Percentiles rank a stretch among this genome's conserved stretches.
Conservation (phyloP, 2,888 invertebrate genomes). For the Marronus borbonicus region DNA sequence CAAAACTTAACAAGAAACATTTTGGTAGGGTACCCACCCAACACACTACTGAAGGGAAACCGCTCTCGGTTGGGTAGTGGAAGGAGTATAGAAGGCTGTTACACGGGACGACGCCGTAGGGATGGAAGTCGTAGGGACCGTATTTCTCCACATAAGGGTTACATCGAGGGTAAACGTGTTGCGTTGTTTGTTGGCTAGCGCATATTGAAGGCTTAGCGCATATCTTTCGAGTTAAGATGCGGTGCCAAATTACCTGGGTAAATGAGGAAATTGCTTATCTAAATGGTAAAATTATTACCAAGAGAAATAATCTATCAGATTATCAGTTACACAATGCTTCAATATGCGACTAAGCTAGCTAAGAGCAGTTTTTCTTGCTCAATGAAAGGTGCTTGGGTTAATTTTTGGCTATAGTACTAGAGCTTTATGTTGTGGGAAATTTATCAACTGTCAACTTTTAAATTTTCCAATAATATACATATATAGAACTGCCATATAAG, state of each 20-base stretch:
- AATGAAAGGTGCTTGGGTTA: no score
- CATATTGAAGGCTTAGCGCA: conserved; percentile 55
- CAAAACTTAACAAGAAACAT: conserved; percentile 47
- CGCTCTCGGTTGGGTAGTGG: not conserved
- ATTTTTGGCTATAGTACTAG: no score
- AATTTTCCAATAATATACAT: no score
- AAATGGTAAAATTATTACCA: no score
- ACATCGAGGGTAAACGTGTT: conserved; percentile 1
- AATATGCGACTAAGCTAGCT: no score
- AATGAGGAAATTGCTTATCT: not conserved
- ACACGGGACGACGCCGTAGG: not conserved
- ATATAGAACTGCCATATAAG: no score
- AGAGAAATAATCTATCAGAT: no score
- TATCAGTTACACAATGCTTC: no score
- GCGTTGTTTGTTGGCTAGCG: conserved; percentile 55
- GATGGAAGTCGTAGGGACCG: conserved; percentile 1
- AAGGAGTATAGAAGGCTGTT: not conserved
- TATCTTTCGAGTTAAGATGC: conserved; percentile 56
- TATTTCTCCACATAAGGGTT: not conserved
- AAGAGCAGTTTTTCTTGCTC: no score
- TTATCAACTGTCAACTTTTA: no score
- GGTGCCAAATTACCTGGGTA: conserved; percentile 54
- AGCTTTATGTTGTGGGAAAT: no score
- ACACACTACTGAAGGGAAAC: not conserved
- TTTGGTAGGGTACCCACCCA: conserved; percentile 21